phyloP scores from a whole-genome alignment of 1,140 invertebrate genomes.

The Euwallacea fornicatus region DNA sequence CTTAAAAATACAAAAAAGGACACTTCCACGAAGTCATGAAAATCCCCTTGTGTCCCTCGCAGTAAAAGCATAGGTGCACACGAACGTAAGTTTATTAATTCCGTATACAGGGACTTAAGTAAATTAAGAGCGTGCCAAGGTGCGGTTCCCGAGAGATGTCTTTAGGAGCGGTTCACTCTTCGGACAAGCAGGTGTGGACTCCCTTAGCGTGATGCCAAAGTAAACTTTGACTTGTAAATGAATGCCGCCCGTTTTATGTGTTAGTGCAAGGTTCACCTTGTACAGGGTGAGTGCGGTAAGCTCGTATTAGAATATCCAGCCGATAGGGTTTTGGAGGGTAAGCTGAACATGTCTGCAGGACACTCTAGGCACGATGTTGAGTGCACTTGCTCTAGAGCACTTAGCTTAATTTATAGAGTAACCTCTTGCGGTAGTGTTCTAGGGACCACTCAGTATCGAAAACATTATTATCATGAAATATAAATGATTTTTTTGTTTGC shows the following conservation, averaged over 20 bases:
- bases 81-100: conserved; percentile 30
- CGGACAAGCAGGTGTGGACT: conserved; percentile 47
- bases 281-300: conserved; percentile 6
- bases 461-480: neutral
- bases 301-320: neutral
- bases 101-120: conserved; percentile 42
- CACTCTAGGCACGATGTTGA: no score
- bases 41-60: neutral
- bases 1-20: no score
- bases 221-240: conserved; percentile 50
- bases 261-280: no score
- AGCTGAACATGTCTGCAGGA: neutral
- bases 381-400: no score
- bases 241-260: conserved; percentile 42
- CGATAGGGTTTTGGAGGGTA: neutral
- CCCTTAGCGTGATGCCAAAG: conserved; percentile 51
- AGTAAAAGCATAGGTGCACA: conserved; percentile 6
- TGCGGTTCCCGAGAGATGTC: conserved; percentile 51
- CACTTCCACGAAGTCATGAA: no score
- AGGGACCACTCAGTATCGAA: neutral
- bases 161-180: conserved; percentile 48
- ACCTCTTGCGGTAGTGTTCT: no score
- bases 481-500: neutral
- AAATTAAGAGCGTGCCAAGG: conserved; percentile 47
- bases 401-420: no score